Conservation (phyloP, 2,888 invertebrate genomes). For the Lasioglossum malachurum region DNA sequence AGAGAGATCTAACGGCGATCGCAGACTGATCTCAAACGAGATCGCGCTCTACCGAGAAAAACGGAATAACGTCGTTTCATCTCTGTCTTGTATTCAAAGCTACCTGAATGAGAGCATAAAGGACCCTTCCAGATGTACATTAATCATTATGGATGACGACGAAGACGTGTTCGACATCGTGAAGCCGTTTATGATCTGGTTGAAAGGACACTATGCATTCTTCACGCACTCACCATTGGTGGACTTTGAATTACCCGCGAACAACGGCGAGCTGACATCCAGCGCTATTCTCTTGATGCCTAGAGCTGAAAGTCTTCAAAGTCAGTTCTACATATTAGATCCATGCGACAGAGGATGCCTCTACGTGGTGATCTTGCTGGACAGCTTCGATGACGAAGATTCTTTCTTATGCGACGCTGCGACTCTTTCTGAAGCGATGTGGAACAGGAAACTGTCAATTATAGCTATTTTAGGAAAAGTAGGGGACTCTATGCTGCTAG, state of each 20-base stretch:
- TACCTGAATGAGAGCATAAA: slow-evolving; percentile 59
- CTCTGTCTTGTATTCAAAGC: slow-evolving; percentile 58
- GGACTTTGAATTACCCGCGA: background rate
- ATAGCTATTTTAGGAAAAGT: slow-evolving; percentile 66
- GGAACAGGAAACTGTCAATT: slow-evolving; percentile 63
- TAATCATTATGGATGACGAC: slow-evolving; percentile 49
- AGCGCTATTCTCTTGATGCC: slow-evolving; percentile 64
- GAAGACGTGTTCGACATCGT: slow-evolving; percentile 14
- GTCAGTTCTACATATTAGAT: slow-evolving; percentile 37
- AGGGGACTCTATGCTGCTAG: slow-evolving; percentile 52
- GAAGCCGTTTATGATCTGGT: slow-evolving; percentile 33
- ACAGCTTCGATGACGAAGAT: slow-evolving; percentile 49
- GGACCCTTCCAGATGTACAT: slow-evolving; percentile 31
- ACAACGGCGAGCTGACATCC: background rate
- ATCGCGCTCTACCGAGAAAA: background rate
- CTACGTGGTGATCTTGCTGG: slow-evolving; percentile 63
- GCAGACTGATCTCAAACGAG: slow-evolving; percentile 21
- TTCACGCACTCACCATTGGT: background rate
- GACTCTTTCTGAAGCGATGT: slow-evolving; percentile 57
- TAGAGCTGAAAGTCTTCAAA: slow-evolving; percentile 52
- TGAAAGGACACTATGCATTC: slow-evolving; percentile 13
- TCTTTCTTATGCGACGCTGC: slow-evolving; percentile 67
- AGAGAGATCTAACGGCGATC: slow-evolving; percentile 2
- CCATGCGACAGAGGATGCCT: slow-evolving; percentile 70
- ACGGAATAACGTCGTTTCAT: background rate